Evolutionary conservation across 2,113 vertebrate species (phyloP).

Genomic region (Lophura nycthemera): DNA sequence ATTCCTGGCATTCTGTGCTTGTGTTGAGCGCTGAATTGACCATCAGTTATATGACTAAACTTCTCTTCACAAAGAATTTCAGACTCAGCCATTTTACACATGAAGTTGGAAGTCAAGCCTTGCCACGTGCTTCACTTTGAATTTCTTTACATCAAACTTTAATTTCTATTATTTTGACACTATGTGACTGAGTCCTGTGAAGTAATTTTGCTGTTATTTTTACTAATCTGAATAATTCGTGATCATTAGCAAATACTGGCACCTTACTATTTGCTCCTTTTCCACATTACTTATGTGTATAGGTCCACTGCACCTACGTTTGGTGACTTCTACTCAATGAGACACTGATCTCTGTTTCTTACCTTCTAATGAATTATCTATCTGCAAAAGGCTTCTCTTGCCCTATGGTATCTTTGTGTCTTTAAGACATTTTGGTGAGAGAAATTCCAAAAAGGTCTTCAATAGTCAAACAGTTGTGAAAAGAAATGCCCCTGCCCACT

Average conservation of each 20-base stretch:
- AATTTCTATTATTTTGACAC: not conserved
- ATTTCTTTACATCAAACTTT: constrained; percentile 15
- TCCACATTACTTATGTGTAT: not conserved
- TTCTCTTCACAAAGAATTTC: not conserved
- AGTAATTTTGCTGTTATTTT: not conserved
- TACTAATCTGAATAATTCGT: not conserved
- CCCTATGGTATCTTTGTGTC: not conserved
- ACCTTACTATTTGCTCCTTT: not conserved
- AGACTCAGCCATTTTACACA: not conserved
- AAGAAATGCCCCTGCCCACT: not conserved
- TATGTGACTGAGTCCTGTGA: not conserved
- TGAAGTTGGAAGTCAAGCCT: not conserved
- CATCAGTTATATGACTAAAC: not conserved
- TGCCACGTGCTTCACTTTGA: not conserved
- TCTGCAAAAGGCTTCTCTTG: not conserved
- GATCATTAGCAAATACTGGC: not conserved
- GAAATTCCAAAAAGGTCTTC: constrained; percentile 1
- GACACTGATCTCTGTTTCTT: not conserved
- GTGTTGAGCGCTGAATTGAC: not conserved
- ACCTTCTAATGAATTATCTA: not conserved
- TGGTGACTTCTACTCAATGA: not conserved
- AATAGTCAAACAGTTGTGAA: not conserved
- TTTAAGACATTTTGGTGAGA: not conserved
- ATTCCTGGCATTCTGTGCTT: not conserved
- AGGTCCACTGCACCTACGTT: not conserved